These are phyloP conservation scores for Octodon degus DNA, from an alignment of 2,113 vertebrate species.

Conservation along the genomic window DNA sequence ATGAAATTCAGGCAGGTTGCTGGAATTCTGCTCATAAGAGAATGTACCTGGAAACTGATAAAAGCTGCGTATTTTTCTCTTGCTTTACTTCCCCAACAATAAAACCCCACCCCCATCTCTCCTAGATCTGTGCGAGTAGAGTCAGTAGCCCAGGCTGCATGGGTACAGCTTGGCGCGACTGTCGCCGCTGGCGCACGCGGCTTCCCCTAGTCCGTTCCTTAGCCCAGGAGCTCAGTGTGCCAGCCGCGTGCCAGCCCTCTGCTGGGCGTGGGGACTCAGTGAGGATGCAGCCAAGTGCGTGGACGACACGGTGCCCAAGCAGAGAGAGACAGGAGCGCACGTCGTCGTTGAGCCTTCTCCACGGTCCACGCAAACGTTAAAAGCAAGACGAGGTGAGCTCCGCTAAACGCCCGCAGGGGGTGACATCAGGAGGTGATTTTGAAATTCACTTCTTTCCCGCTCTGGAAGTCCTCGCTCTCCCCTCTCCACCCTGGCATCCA, in stretches of 20 bases:
- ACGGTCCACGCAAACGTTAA: not conserved
- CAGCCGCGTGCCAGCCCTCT: not conserved
- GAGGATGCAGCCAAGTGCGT: accelerated
- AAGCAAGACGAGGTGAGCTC: not conserved
- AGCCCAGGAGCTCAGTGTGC: accelerated
- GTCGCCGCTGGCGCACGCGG: no score
- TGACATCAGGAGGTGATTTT: not conserved
- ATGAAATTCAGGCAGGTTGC: not conserved
- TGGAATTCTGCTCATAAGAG: not conserved
- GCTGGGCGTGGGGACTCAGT: not conserved
- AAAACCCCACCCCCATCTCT: not conserved
- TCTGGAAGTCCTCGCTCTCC: not conserved
- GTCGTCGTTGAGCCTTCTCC: not conserved
- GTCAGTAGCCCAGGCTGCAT: not conserved
- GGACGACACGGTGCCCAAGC: not conserved
- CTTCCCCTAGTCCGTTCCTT: not conserved
- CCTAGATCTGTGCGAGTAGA: not conserved
- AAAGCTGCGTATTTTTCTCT: not conserved
- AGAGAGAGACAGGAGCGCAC: not conserved
- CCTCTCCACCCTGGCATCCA: not conserved
- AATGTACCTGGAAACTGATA: not conserved
- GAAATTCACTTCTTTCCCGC: not conserved
- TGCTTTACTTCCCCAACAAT: not conserved
- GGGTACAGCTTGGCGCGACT: not conserved
- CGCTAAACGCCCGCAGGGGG: not conserved